Conservation (phyloP, 1,140 invertebrate species). For the Belonocnema kinseyi region DNA sequence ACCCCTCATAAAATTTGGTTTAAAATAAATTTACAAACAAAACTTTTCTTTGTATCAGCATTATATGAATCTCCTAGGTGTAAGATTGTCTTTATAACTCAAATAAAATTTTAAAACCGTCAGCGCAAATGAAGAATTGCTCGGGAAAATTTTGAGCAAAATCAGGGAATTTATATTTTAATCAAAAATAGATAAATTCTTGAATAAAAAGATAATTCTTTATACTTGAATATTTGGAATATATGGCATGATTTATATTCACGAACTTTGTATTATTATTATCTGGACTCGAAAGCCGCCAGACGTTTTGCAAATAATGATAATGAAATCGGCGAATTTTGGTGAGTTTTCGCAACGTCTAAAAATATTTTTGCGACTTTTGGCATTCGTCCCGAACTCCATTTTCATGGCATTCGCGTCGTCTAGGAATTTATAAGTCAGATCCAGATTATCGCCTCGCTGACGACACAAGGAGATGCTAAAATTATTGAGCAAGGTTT, state of each 20-base stretch:
- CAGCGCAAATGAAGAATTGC: no score
- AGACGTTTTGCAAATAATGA: constrained; percentile 6
- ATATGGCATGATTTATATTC: not conserved
- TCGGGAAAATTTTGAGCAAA: no score
- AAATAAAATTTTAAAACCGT: no score
- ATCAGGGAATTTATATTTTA: no score
- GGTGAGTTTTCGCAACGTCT: constrained; percentile 46
- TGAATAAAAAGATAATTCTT: no score
- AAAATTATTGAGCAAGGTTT: not conserved
- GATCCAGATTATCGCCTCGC: not conserved
- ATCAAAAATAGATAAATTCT: no score
- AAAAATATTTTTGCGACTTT: constrained; percentile 52
- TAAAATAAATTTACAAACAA: no score
- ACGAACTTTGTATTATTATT: not conserved
- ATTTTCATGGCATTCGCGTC: constrained; percentile 14
- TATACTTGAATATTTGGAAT: not conserved
- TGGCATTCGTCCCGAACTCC: constrained; percentile 37
- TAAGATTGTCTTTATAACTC: no score
- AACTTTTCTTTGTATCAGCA: no score
- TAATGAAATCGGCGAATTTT: not conserved
- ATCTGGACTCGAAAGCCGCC: not conserved
- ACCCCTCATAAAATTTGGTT: no score
- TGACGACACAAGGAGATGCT: not conserved
- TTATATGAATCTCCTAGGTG: no score
- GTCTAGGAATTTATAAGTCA: constrained; percentile 13